Percentiles rank a stretch among this genome's conserved stretches.
Conservation (phyloP, 2,888 invertebrate genomes). For the Ernsta delagoae region DNA sequence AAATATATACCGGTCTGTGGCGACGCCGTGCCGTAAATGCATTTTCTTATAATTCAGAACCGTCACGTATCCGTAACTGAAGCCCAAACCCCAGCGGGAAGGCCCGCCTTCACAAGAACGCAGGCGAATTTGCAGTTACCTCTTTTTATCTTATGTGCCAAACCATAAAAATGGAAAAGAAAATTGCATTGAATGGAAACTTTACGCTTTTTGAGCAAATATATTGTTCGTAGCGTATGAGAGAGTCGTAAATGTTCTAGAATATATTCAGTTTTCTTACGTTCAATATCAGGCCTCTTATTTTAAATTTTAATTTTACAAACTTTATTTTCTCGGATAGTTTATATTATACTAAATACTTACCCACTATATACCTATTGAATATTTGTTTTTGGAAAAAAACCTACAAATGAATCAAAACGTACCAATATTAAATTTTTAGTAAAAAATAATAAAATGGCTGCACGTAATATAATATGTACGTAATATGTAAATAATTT, state of each 20-base stretch:
- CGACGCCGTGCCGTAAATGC: slow-evolving; percentile 68
- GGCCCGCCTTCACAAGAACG: slow-evolving; percentile 68
- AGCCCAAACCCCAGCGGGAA: slow-evolving; percentile 57
- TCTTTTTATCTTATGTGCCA: slow-evolving; percentile 72
- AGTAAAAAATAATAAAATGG: no score
- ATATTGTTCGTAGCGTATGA: not conserved
- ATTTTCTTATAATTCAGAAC: slow-evolving; percentile 83
- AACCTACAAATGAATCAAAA: no score
- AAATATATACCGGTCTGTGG: no score
- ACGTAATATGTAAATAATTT: not conserved
- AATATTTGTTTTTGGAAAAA: no score
- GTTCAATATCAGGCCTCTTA: no score
- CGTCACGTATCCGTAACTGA: slow-evolving; percentile 76
- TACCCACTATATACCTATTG: no score
- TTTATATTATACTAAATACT: no score
- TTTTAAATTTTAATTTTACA: no score
- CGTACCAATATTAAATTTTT: no score
- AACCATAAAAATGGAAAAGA: slow-evolving; percentile 73
- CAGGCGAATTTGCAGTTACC: slow-evolving; percentile 79
- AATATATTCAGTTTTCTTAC: not conserved
- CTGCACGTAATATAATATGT: no score
- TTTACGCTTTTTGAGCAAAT: slow-evolving; percentile 43
- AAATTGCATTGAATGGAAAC: slow-evolving; percentile 69
- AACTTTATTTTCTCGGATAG: no score
- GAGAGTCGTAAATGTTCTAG: not conserved